Base-by-base conservation (phyloP, 2,888 invertebrate species). In the Stictocephala bisonia region DNA sequence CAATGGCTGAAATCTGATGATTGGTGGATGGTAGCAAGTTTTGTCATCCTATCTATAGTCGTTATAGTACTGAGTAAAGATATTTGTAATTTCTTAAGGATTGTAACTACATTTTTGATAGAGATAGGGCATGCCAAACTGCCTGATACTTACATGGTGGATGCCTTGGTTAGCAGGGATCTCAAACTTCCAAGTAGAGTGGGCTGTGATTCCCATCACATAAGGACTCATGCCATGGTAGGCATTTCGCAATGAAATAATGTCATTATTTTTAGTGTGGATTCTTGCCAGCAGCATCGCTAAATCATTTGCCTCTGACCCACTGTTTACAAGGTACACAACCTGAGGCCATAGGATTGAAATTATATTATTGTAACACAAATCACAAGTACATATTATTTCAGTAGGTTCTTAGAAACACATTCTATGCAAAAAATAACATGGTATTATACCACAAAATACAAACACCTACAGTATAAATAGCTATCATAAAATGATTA, bases 261-360 rank as follows among this genome's bases (percentile, higher is more conserved):
- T 88, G 79, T 97, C 96, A 80, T 90, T 90, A 81, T 92, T 90
- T 0, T 92, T 91, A 0, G 98, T 97, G 82, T 96, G 90, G 0
- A 94, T 84, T 79, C 97, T 74, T 0, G 97, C 93, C 84, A 99
- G 87, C 29, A 96, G 83, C 77, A 95, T 87, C 0, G 99, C 99
- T 73, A 99, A 85, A 83, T 99, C 99, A 82, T 98, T 99, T 0
- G 99, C 98, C 85, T 99, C 99, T 3, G 96, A 95, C 0, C 99
- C 99, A 81, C 97, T 98, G 84, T 99, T 99, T 0, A 96, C 94
- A 80, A 98, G 90, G 82, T 96, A 97, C 1, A 94, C 93, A 26
- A 94, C 92, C 94, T 94, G 82, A 18, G 81, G 75, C 18, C 29
- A 41, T 64, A 29, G 7, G 11, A 9, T 31, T 31, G 35, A 31